A percentile compares a stretch with the other conserved stretches of the same genome.
Evolutionary conservation across 2,797 vertebrate species (phyloP).

Genomic region (Phrynocephalus guinanensis): DNA sequence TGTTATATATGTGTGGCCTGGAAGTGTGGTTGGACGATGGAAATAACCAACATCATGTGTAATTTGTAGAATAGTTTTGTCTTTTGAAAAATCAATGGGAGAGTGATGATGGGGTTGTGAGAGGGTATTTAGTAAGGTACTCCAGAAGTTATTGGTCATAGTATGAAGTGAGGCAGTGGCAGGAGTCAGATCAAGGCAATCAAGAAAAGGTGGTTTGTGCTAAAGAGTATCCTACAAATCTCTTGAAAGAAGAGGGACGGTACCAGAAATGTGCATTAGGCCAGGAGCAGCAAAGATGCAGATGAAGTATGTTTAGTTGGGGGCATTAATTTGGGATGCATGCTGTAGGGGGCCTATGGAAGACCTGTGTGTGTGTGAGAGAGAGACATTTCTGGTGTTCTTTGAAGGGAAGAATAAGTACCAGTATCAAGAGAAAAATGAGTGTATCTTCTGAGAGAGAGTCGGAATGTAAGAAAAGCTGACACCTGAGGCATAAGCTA

Average conservation of each 20-base stretch:
- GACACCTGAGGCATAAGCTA: background rate
- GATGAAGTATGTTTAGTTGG: background rate
- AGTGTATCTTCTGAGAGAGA: background rate
- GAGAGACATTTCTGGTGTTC: background rate
- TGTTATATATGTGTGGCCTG: background rate
- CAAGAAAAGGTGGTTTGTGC: background rate
- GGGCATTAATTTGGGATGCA: background rate
- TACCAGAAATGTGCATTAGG: background rate
- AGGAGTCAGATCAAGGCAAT: background rate
- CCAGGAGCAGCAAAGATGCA: background rate
- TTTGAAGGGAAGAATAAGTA: background rate
- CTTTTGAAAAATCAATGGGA: background rate
- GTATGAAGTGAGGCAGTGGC: background rate
- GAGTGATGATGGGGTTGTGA: no score
- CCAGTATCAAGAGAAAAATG: background rate
- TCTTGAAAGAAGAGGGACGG: background rate
- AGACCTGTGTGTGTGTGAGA: background rate
- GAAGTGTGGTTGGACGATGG: background rate
- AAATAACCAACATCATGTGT: background rate
- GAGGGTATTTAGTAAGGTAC: background rate
- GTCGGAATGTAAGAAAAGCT: background rate
- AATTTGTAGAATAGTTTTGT: background rate
- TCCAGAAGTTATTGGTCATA: background rate
- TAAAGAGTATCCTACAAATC: background rate
- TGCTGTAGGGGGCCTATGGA: background rate